Conservation (phyloP, 2,113 vertebrate species). For the Callipepla californica region DNA sequence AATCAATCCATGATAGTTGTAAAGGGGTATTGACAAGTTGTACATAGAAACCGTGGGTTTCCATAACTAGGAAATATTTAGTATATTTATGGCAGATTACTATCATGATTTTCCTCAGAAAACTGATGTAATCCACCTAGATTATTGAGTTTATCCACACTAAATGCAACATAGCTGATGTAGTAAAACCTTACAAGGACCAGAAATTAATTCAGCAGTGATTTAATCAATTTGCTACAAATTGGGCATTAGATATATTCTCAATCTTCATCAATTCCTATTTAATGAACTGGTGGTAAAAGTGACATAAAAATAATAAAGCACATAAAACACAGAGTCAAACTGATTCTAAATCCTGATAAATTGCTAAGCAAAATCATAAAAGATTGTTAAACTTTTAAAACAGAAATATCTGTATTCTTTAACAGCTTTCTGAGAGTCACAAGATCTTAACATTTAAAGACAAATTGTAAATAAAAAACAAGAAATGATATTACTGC, state of each 20-base stretch:
- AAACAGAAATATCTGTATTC: neutral
- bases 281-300: conserved; percentile 13
- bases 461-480: neutral
- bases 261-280: conserved; percentile 54
- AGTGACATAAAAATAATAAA: conserved; percentile 49
- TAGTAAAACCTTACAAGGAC: neutral
- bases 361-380: conserved; percentile 8
- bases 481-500: neutral
- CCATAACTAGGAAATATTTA: neutral
- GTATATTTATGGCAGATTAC: neutral
- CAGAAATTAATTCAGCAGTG: conserved; percentile 42
- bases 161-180: conserved; percentile 10
- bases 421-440: neutral
- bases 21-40: neutral
- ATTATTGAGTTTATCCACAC: neutral
- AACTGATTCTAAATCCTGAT: neutral
- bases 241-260: conserved; percentile 1
- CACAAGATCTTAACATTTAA: neutral
- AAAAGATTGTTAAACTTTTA: neutral
- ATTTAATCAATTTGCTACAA: conserved; percentile 17
- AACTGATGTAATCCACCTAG: neutral
- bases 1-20: neutral
- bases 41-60: neutral
- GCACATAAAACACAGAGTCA: neutral
- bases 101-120: neutral